Evolutionary conservation across 1,140 invertebrate species (phyloP).

Genomic region (Aphis gossypii): DNA sequence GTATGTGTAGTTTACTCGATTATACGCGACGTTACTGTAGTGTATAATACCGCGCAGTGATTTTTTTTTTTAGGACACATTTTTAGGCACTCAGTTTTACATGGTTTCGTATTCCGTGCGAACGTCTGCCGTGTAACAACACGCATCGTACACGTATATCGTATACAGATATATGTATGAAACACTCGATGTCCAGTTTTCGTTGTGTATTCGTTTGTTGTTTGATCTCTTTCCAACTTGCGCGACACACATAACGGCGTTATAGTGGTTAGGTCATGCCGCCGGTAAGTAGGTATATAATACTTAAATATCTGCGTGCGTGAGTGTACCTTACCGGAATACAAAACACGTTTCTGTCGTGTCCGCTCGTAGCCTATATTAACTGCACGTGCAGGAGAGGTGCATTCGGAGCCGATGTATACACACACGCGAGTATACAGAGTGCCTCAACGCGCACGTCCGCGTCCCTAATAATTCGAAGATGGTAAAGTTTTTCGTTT

Average conservation of each 20-base stretch:
- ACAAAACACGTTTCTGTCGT: conserved; percentile 9
- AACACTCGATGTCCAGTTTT: background rate
- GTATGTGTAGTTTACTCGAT: background rate
- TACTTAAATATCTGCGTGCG: background rate
- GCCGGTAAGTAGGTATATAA: background rate
- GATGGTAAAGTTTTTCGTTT: background rate
- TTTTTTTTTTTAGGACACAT: background rate
- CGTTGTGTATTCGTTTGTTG: background rate
- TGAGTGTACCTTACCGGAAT: conserved; percentile 1
- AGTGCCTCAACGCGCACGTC: too few species aligned
- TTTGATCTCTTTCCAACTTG: conserved; percentile 2
- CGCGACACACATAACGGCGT: background rate
- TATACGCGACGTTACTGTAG: too few species aligned
- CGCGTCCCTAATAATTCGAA: too few species aligned
- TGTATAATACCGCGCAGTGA: background rate
- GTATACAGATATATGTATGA: background rate
- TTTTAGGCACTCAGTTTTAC: background rate
- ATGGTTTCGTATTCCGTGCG: background rate
- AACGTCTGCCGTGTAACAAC: background rate
- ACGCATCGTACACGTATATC: background rate
- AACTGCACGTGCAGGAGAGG: conserved; percentile 9
- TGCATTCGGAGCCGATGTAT: background rate
- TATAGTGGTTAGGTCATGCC: background rate
- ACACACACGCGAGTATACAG: background rate
- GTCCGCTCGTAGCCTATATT: background rate